Conservation (phyloP, 1,140 invertebrate genomes). For the Delia radicum region DNA sequence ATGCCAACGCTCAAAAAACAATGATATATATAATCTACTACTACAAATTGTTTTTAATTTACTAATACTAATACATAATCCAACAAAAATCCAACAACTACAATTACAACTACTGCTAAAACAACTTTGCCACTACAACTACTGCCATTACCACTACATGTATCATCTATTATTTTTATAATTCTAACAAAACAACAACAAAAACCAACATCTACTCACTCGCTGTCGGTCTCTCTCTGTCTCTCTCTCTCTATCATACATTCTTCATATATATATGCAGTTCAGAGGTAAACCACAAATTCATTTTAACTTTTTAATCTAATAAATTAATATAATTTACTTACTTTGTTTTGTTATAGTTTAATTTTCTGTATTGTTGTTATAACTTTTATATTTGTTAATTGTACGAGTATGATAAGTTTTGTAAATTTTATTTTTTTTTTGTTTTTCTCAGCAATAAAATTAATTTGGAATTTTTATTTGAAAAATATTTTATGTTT, state of each 20-base stretch:
- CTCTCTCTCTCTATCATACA: background rate
- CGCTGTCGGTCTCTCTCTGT: background rate
- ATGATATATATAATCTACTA: background rate
- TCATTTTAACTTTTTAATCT: background rate
- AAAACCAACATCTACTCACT: background rate
- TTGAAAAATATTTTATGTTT: too few species aligned
- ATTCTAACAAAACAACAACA: conserved; percentile 31
- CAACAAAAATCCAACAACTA: background rate
- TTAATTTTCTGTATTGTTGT: background rate
- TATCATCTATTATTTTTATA: too few species aligned
- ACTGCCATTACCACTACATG: conserved; percentile 28
- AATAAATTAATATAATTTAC: background rate
- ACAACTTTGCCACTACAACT: background rate
- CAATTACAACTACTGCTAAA: background rate
- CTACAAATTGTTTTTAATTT: too few species aligned
- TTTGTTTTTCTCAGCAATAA: too few species aligned
- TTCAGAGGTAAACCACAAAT: conserved; percentile 51
- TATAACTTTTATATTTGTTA: too few species aligned
- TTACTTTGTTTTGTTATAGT: background rate
- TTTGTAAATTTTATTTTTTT: too few species aligned
- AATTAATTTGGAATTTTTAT: too few species aligned
- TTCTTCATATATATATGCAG: conserved; percentile 33
- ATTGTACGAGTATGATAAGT: too few species aligned
- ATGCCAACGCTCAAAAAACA: background rate
- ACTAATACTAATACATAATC: background rate